Evolutionary conservation across 2,797 vertebrate species (phyloP).

Genomic region (Siniperca undulata): DNA sequence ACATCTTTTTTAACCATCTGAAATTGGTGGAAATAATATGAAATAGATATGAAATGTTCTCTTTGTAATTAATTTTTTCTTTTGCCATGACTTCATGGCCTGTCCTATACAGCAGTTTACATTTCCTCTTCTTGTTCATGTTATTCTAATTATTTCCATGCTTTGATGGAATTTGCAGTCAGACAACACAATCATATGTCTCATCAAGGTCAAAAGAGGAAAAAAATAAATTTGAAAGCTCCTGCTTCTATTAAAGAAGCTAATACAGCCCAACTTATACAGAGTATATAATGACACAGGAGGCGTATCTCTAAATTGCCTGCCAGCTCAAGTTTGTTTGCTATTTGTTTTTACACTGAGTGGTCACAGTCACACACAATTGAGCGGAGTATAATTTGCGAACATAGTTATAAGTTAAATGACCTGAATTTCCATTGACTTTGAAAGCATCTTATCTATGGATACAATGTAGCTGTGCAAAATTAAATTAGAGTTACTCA

Average conservation of each 20-base stretch:
- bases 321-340: constrained; percentile 32
- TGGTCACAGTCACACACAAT: background rate
- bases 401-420: constrained; percentile 11
- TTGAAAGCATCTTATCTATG: constrained; percentile 32
- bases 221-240: constrained; percentile 1
- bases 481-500: constrained; percentile 19
- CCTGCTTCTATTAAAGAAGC: constrained; percentile 16
- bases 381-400: constrained; percentile 2
- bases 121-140: background rate
- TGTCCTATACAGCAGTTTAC: background rate
- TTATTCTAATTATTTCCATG: background rate
- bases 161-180: constrained; percentile 1
- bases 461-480: background rate
- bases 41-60: background rate
- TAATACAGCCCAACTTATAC: background rate
- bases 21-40: too few relatives aligned
- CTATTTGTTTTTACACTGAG: constrained; percentile 10
- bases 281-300: constrained; percentile 1
- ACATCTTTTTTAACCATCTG: background rate
- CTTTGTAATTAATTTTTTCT: too few relatives aligned
- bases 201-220: background rate
- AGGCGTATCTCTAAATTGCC: constrained; percentile 49
- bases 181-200: constrained; percentile 6
- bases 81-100: background rate
- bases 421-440: constrained; percentile 26